Conservation (phyloP, 2,797 vertebrate genomes). For the Pelobates cultripes region DNA sequence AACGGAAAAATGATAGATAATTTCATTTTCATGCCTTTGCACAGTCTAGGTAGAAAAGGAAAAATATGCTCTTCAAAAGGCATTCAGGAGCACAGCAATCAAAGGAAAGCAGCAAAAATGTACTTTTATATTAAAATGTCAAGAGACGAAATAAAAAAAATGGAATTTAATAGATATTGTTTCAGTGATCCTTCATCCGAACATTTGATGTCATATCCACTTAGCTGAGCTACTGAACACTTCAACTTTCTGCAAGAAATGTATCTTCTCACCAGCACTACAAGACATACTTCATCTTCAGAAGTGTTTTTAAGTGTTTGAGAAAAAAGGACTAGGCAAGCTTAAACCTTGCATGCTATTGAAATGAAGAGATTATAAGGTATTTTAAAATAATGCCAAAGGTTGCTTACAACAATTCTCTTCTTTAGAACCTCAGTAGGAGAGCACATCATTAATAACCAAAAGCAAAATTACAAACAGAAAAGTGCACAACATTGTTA, state of each 20-base stretch:
- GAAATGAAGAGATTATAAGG: background rate
- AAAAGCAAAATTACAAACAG: too few species aligned
- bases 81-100: background rate
- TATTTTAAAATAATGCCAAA: background rate
- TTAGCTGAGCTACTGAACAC: conserved; percentile 6
- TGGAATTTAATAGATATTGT: conserved; percentile 39
- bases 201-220: conserved; percentile 11
- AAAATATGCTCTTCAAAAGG: conserved; percentile 16
- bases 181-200: conserved; percentile 1
- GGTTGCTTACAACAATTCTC: background rate
- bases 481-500: too few species aligned
- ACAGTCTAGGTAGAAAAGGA: conserved; percentile 29
- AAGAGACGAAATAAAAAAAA: conserved; percentile 32
- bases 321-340: background rate
- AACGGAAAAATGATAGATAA: conserved; percentile 14
- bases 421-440: too few species aligned
- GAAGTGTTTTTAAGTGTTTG: background rate
- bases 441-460: too few species aligned
- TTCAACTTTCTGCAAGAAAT: background rate
- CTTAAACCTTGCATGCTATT: background rate
- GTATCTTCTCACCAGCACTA: background rate
- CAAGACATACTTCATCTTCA: background rate
- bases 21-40: conserved; percentile 29
- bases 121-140: conserved; percentile 34
- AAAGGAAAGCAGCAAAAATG: background rate